phyloP scores from a whole-genome alignment of 2,113 vertebrate genomes.

The Dryoscopus gambensis region DNA sequence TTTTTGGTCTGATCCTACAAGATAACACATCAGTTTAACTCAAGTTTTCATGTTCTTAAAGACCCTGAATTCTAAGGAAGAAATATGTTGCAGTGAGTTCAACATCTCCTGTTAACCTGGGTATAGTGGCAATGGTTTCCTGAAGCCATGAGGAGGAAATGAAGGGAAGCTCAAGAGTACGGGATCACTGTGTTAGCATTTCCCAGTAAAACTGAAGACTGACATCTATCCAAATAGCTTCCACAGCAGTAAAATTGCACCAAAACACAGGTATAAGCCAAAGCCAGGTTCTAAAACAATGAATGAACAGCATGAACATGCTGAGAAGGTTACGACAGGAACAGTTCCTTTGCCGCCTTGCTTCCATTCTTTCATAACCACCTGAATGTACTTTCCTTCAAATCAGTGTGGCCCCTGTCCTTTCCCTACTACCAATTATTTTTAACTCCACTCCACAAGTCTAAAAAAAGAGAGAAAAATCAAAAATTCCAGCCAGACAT shows the following conservation, averaged over 20 bases:
- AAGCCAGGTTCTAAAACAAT: background rate
- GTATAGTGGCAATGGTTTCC: background rate
- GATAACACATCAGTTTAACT: background rate
- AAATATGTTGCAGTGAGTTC: background rate
- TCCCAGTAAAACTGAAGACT: background rate
- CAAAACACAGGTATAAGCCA: background rate
- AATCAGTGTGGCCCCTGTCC: background rate
- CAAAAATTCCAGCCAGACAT: background rate
- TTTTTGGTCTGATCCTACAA: background rate
- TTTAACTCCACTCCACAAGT: background rate
- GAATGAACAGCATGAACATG: background rate
- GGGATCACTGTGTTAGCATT: background rate
- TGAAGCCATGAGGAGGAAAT: background rate
- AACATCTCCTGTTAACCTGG: background rate
- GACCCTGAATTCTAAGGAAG: background rate
- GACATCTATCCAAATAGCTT: background rate
- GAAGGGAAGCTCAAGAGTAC: background rate
- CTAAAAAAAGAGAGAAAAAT: background rate
- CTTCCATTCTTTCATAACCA: background rate
- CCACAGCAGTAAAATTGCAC: background rate
- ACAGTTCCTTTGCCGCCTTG: background rate
- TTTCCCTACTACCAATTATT: background rate
- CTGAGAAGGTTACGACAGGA: background rate
- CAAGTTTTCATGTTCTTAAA: background rate
- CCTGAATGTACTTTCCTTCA: background rate